Evolutionary conservation across 2,113 vertebrate species (phyloP), one percentile per base, ranked within the genome.

Genomic region (Thymallus thymallus): DNA sequence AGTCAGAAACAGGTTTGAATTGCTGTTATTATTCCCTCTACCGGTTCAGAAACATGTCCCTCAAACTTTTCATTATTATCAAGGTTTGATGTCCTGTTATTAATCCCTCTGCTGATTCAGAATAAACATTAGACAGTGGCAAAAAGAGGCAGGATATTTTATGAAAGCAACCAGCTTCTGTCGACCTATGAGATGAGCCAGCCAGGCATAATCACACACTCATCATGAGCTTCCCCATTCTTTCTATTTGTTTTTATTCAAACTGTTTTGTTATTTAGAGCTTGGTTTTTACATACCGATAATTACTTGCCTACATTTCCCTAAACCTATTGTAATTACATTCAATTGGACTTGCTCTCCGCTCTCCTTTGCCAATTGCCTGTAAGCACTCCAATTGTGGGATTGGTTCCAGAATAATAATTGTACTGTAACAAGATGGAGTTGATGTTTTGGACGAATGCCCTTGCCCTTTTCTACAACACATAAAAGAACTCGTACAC

Each of bases 351-450:
- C 61, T 72, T 45, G 74, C 56, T 80, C n/a, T 80, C 68, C 29
- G 58, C 82, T 82, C 78, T n/a, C n/a, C n/a, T n/a, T n/a, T n/a
- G 71, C 69, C 72, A 62, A 76, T 84, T 75, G 77, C 83, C 81
- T 80, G 83, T 86, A 85, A 74, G 70, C 60, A 80, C 79, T 80
- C 73, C 73, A 72, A 48, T 84, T 80, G 84, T 80, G 80, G 77
- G 80, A 82, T 76, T 76, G 82, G 16, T 75, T 77, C 80, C 64
- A 74, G 76, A 79, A 83, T 81, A 77, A 81, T 72, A 88, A 60
- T 60, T 79, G 80, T 68, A 79, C 77, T 75, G 75, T 77, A 80
- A 77, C 82, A 76, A 79, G 58, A 86, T 80, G 12, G 35, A n/a
- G 56, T 23, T 69, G 78, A 74, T 68, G 63, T 20, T 82, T 72